Evolutionary conservation across 2,797 vertebrate genomes (phyloP).

Genomic region (Catostomus latipinnis): DNA sequence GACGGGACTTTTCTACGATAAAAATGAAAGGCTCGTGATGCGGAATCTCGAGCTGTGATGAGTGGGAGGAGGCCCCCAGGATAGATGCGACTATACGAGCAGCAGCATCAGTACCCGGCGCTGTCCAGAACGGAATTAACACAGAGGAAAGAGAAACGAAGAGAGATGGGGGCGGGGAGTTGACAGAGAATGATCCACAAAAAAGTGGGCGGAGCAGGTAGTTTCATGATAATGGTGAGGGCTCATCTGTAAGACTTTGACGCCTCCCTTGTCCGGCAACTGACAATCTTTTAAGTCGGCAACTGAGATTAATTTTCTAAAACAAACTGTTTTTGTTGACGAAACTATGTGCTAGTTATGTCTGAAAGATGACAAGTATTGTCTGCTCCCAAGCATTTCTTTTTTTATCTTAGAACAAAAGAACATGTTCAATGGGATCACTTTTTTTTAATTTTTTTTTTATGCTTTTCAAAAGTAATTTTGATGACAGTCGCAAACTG

Average conservation of each 20-base stretch:
- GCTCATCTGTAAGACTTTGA: constrained; percentile 61
- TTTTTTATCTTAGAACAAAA: too few relatives aligned
- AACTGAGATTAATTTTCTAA: neutral
- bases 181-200: neutral
- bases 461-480: too few relatives aligned
- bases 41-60: constrained; percentile 73
- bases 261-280: constrained; percentile 59
- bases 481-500: too few relatives aligned
- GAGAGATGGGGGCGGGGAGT: constrained; percentile 38
- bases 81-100: constrained; percentile 68
- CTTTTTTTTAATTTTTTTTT: too few relatives aligned
- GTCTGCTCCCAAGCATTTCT: too few relatives aligned
- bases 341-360: too few relatives aligned
- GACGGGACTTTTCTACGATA: constrained; percentile 61
- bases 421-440: too few relatives aligned
- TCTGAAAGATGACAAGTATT: too few relatives aligned
- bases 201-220: constrained; percentile 48
- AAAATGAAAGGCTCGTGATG: constrained; percentile 67
- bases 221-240: constrained; percentile 57
- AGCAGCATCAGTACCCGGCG: constrained; percentile 80
- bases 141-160: constrained; percentile 37
- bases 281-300: constrained; percentile 27
- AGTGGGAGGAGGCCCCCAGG: constrained; percentile 64
- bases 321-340: too few relatives aligned
- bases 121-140: constrained; percentile 81